Conservation (phyloP, 2,113 vertebrate genomes). For the Ptilonorhynchus violaceus region DNA sequence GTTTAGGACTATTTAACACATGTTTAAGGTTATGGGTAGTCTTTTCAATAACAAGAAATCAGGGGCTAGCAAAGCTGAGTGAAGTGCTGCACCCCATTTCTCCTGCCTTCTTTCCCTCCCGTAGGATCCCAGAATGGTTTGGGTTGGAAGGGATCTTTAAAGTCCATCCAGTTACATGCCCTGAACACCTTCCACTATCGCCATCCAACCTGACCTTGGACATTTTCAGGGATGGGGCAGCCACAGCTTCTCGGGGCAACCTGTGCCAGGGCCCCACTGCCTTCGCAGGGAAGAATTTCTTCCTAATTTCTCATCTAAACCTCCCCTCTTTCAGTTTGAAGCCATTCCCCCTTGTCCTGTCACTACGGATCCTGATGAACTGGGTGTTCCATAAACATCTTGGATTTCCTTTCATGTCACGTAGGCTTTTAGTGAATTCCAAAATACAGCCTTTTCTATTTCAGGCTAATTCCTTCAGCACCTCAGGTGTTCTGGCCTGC, state of each 20-base stretch:
- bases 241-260: not conserved
- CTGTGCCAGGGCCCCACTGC: not conserved
- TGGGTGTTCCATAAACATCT: not conserved
- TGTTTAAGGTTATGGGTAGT: not conserved
- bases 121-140: not conserved
- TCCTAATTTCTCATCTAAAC: not conserved
- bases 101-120: not conserved
- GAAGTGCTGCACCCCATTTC: not conserved
- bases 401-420: fast-evolving
- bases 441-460: not conserved
- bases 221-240: not conserved
- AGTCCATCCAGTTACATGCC: too few relatives aligned
- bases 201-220: not conserved
- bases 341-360: not conserved
- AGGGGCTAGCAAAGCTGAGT: not conserved
- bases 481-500: not conserved
- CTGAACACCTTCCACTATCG: fast-evolving
- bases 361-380: not conserved
- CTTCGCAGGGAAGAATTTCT: fast-evolving
- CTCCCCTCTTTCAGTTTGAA: not conserved
- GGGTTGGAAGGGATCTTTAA: not conserved
- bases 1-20: fast-evolving
- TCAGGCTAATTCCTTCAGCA: not conserved
- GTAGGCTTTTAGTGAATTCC: not conserved
- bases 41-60: not conserved